Evolutionary conservation across 2,888 invertebrate genomes (phyloP).

Genomic region (Acrobasis suavella): DNA sequence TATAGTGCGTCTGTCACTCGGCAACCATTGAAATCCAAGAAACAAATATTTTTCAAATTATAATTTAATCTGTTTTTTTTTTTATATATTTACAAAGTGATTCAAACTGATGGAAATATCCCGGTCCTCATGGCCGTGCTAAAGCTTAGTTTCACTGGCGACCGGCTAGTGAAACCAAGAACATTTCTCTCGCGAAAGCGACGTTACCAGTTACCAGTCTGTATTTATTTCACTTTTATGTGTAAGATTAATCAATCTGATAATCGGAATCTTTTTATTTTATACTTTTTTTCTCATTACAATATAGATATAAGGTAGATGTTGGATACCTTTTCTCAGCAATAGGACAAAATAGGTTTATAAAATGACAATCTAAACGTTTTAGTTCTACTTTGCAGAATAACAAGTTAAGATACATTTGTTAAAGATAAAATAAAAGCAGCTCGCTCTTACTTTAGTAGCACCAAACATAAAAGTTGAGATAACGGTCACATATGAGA

Average conservation of each 20-base stretch:
- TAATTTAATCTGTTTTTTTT: neutral
- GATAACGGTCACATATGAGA: conserved; percentile 61
- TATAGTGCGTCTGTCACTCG: too few relatives aligned
- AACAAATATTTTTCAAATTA: too few relatives aligned
- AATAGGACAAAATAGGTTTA: too few relatives aligned
- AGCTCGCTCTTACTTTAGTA: conserved; percentile 49
- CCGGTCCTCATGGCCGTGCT: conserved; percentile 30
- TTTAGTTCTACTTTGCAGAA: too few relatives aligned
- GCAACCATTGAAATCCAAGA: too few relatives aligned
- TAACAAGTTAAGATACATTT: neutral
- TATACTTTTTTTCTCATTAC: too few relatives aligned
- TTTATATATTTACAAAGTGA: neutral
- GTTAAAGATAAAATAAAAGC: conserved; percentile 24
- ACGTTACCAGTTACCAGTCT: conserved; percentile 52
- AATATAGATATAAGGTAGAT: too few relatives aligned
- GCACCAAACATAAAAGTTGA: conserved; percentile 50
- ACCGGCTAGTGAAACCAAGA: conserved; percentile 64
- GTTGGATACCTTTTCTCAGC: too few relatives aligned
- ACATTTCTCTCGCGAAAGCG: conserved; percentile 73
- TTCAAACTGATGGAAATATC: neutral
- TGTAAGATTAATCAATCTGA: conserved; percentile 19
- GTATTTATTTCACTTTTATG: conserved; percentile 35
- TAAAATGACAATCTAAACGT: too few relatives aligned
- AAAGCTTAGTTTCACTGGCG: conserved; percentile 61
- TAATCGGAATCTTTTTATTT: too few relatives aligned